Evolutionary conservation across 2,888 invertebrate genomes (phyloP), one percentile per base, ranked within the genome.

Genomic region (Parelbella ahira): DNA sequence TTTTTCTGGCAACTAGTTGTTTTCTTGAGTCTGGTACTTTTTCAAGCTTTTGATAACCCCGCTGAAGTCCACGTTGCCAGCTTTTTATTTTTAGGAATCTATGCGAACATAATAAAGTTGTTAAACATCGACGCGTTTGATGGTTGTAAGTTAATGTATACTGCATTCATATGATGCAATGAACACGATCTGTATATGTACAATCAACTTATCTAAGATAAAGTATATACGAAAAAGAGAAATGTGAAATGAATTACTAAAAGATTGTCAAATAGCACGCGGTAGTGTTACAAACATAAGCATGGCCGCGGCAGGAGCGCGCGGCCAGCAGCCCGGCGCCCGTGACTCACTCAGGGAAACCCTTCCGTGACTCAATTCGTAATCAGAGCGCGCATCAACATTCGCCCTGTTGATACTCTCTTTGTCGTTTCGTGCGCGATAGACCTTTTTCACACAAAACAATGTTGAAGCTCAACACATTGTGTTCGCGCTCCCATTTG

Each of bases 361-460:
- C 86, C 86, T 83, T 81, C 61, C 83, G 81, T 84, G 86, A 86
- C 77, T 80, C 78, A 76, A 69, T 68, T 69, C 68, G 67, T 74
- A 81, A 82, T 78, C 77, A 71, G 63, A 24, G 21, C 41, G 41
- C 33, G 69, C 70, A 67, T 65, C 65, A 65, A 64, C 62, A 66
- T 66, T 68, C 68, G 65, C 68, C 70, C 66, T 68, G 63, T 63
- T 67, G 60, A 63, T 72, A 67, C 18, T 28, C 19, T 24, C 11
- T 15, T 3, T 15, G 38, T 25, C 19, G 32, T 39, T 25, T 20
- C 11, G 25, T 33, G 13, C 33, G 21, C 24, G 41, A 33, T 27
- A 27, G 27, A 21, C 18, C 24, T 32, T 33, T 33, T 33, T 33
- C 33, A 33, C 33, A 20, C 30, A 20, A 19, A 20, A 15, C 19